Evolutionary conservation across 2,888 invertebrate species (phyloP).

Genomic region (Andricus quercusramuli): DNA sequence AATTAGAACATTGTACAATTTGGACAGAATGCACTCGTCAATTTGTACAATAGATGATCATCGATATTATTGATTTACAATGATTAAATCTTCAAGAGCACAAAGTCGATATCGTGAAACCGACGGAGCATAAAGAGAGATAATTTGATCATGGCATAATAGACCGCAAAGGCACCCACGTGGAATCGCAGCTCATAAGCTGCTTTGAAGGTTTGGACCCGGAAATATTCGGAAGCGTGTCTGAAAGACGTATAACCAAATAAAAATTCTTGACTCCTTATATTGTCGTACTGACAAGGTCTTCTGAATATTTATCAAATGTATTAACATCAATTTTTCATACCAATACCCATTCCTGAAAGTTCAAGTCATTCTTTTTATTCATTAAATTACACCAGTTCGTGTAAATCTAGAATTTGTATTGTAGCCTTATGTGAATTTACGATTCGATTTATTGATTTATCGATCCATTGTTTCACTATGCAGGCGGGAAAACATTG

Average conservation of each 20-base stretch:
- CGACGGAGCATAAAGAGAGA: constrained; percentile 13
- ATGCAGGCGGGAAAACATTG: not conserved
- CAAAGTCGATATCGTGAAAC: not conserved
- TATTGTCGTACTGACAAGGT: not conserved
- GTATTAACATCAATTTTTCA: not conserved
- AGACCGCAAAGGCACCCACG: constrained; percentile 23
- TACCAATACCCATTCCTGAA: not conserved
- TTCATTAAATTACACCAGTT: not conserved
- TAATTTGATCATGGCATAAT: constrained; percentile 19
- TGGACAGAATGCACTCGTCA: not conserved
- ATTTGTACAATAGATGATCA: not conserved
- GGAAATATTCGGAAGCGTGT: not conserved
- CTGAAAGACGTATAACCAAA: not conserved
- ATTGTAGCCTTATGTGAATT: not conserved
- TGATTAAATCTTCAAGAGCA: constrained; percentile 20
- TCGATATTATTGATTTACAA: constrained; percentile 19
- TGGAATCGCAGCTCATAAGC: not conserved
- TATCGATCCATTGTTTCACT: constrained; percentile 13
- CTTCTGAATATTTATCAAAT: not conserved
- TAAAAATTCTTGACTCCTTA: not conserved
- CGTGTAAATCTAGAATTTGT: constrained; percentile 9
- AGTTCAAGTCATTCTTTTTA: not conserved
- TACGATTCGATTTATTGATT: constrained; percentile 5
- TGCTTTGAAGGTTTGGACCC: not conserved
- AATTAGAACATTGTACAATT: not conserved